A percentile compares a stretch with the other conserved stretches of the same genome.
phyloP scores from a whole-genome alignment of 2,888 invertebrate genomes.

The Leptinotarsa juncta region DNA sequence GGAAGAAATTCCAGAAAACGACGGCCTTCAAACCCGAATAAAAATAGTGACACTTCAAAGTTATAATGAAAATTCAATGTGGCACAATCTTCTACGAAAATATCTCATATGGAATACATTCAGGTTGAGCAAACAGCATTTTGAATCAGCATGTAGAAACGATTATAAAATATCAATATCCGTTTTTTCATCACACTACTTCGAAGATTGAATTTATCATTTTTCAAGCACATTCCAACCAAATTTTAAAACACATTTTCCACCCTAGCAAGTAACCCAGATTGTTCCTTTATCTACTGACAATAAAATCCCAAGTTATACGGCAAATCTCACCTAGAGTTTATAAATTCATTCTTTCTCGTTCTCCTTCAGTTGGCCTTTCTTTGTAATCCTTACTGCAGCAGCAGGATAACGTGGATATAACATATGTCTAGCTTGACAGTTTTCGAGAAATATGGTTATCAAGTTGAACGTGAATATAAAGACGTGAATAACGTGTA shows the following conservation, averaged over 20 bases:
- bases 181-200: no score
- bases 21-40: no score
- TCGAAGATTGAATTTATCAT: no score
- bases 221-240: background rate
- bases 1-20: no score
- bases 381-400: conserved; percentile 15
- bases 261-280: background rate
- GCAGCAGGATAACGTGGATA: conserved; percentile 18
- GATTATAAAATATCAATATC: no score
- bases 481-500: background rate
- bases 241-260: background rate
- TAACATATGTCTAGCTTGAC: conserved; percentile 11
- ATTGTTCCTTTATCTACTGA: background rate
- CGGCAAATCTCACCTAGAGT: conserved; percentile 15
- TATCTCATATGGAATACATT: no score
- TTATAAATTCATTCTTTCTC: conserved; percentile 17
- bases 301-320: conserved; percentile 10
- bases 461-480: background rate
- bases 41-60: no score
- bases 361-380: conserved; percentile 4
- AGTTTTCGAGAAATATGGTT: conserved; percentile 8
- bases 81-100: no score
- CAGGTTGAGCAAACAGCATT: no score
- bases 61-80: no score
- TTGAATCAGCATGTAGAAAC: no score